Evolutionary conservation across 2,797 vertebrate genomes (phyloP).

Genomic region (Schizopygopsis pylzovi): DNA sequence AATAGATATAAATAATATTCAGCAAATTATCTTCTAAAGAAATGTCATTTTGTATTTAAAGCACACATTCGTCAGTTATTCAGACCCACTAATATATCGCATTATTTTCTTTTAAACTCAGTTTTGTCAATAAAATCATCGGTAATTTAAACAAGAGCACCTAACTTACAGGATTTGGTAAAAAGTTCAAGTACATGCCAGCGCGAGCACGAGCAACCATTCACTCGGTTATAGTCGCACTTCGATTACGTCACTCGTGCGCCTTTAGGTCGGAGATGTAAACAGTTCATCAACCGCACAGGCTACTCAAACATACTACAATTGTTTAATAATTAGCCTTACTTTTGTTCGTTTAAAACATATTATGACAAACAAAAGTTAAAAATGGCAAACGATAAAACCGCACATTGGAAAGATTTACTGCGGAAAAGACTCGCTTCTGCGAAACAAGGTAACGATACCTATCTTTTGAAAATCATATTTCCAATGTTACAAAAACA

Average conservation of each 20-base stretch:
- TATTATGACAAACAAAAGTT: background rate
- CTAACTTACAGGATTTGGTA: background rate
- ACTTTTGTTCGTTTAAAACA: background rate
- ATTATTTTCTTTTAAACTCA: background rate
- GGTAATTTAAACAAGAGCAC: background rate
- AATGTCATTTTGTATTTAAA: conserved; percentile 4
- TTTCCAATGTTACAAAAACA: too few species aligned
- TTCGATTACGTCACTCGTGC: background rate
- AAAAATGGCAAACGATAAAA: conserved; percentile 69
- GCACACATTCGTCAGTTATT: background rate
- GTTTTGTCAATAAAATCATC: background rate
- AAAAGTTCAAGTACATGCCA: background rate
- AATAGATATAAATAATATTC: background rate
- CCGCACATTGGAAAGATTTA: conserved; percentile 80
- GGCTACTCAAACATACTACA: background rate
- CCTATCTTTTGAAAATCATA: too few species aligned
- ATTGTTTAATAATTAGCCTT: background rate
- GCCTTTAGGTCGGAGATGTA: background rate
- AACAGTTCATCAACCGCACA: background rate
- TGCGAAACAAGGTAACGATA: conserved; percentile 66
- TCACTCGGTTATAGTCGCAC: background rate
- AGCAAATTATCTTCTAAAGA: background rate
- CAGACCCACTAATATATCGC: background rate
- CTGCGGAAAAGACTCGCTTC: conserved; percentile 80
- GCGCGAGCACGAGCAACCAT: background rate